Conservation (phyloP, 1,140 invertebrate genomes). For the Caenorhabditis remanei region DNA sequence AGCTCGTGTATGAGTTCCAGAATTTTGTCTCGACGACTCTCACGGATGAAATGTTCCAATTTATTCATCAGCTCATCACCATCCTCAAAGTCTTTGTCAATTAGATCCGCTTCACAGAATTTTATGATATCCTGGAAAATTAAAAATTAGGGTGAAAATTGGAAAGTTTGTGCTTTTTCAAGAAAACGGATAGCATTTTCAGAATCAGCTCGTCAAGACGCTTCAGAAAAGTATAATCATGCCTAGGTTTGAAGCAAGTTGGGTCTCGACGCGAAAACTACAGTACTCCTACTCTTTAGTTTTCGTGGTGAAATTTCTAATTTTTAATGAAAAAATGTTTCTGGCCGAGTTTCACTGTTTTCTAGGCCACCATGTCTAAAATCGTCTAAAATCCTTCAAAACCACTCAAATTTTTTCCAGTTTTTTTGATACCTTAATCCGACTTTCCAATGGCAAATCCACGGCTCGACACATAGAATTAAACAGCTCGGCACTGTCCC, state of each 20-base stretch:
- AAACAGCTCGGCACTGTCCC: slow-evolving; percentile 57
- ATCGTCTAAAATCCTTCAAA: neutral
- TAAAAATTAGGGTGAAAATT: neutral
- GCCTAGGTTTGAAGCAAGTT: no score
- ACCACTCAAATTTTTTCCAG: neutral
- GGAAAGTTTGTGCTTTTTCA: neutral
- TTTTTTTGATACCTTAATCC: neutral
- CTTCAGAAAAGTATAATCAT: no score
- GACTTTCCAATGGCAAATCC: slow-evolving; percentile 49
- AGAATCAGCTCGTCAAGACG: no score
- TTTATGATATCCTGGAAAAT: slow-evolving; percentile 52
- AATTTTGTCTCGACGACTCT: slow-evolving; percentile 54
- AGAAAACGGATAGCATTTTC: neutral
- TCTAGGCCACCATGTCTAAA: no score
- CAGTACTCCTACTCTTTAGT: no score
- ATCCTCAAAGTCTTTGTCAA: slow-evolving; percentile 53
- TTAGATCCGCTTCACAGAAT: slow-evolving; percentile 19
- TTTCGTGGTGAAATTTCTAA: no score
- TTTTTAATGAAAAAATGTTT: no score
- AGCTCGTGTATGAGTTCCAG: slow-evolving; percentile 60
- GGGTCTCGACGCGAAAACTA: no score
- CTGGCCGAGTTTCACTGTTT: no score
- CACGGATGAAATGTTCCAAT: neutral
- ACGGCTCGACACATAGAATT: slow-evolving; percentile 15
- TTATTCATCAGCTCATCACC: slow-evolving; percentile 10